These are phyloP conservation scores for Adela reaumurella DNA, from an alignment of 2,888 invertebrate species.

Conservation along the genomic window DNA sequence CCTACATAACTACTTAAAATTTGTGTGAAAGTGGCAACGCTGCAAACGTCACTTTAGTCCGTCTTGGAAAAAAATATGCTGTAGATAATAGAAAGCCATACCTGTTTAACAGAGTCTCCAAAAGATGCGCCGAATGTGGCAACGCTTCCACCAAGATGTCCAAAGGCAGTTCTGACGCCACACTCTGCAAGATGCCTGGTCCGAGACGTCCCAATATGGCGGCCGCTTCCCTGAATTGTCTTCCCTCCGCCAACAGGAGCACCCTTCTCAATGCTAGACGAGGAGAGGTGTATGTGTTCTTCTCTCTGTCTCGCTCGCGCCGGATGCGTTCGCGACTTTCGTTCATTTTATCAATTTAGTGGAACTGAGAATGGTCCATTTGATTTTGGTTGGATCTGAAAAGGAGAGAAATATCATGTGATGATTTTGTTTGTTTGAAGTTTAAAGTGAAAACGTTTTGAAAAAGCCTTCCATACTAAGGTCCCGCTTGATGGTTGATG, in stretches of 20 bases:
- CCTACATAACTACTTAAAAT: too few species aligned
- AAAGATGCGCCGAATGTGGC: slow-evolving; percentile 80
- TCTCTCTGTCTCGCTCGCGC: slow-evolving; percentile 59
- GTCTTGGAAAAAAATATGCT: too few species aligned
- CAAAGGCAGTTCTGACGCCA: slow-evolving; percentile 76
- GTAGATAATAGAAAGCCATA: slow-evolving; percentile 17
- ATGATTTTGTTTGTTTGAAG: too few species aligned
- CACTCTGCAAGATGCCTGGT: slow-evolving; percentile 72
- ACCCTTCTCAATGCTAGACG: slow-evolving; percentile 66
- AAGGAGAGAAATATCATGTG: too few species aligned
- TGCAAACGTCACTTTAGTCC: too few species aligned
- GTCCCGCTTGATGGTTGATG: too few species aligned
- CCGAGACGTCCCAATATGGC: slow-evolving; percentile 77
- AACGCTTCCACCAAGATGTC: slow-evolving; percentile 86
- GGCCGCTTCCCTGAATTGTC: slow-evolving; percentile 88
- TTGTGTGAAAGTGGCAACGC: too few species aligned
- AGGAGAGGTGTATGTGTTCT: slow-evolving; percentile 61
- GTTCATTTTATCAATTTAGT: slow-evolving; percentile 44
- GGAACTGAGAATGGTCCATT: not conserved
- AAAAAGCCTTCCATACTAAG: too few species aligned
- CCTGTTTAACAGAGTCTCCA: slow-evolving; percentile 79
- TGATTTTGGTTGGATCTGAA: not conserved
- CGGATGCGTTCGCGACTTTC: slow-evolving; percentile 71
- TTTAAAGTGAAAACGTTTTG: too few species aligned
- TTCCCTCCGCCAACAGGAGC: slow-evolving; percentile 79